phyloP scores from a whole-genome alignment of 1,140 invertebrate species.

The Himalopsyche phryganea region DNA sequence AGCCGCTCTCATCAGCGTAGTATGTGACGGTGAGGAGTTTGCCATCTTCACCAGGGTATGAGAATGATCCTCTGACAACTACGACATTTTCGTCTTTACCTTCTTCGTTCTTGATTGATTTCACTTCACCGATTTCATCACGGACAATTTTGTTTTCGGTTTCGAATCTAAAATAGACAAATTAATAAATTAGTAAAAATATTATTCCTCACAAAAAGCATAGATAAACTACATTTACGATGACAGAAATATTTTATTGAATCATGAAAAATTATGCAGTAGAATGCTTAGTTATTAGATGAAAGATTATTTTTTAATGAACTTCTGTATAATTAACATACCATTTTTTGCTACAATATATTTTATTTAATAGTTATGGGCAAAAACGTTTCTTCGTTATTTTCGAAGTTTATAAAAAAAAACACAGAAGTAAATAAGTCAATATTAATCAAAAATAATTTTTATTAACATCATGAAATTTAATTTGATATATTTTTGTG shows the following conservation, averaged over 20 bases:
- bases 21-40: conserved; percentile 66
- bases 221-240: background rate
- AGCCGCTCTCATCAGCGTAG: conserved; percentile 76
- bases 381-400: no score
- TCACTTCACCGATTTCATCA: conserved; percentile 41
- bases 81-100: conserved; percentile 45
- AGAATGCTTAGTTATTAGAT: background rate
- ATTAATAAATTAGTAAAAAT: no score
- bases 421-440: no score
- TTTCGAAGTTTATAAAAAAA: no score
- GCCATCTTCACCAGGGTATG: conserved; percentile 72
- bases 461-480: no score
- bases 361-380: no score
- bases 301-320: no score
- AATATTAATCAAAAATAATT: no score
- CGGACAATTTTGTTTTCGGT: conserved; percentile 39
- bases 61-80: conserved; percentile 41
- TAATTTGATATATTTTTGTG: no score
- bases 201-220: no score
- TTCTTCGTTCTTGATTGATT: conserved; percentile 42
- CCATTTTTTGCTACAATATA: no score
- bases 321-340: no score
- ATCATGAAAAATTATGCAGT: background rate
- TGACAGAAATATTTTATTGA: background rate
- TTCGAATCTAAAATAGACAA: conserved; percentile 40